Evolutionary conservation across 2,797 vertebrate species (phyloP), one percentile per base, ranked within the genome.

Genomic region (Sebastiscus albofasciatus): DNA sequence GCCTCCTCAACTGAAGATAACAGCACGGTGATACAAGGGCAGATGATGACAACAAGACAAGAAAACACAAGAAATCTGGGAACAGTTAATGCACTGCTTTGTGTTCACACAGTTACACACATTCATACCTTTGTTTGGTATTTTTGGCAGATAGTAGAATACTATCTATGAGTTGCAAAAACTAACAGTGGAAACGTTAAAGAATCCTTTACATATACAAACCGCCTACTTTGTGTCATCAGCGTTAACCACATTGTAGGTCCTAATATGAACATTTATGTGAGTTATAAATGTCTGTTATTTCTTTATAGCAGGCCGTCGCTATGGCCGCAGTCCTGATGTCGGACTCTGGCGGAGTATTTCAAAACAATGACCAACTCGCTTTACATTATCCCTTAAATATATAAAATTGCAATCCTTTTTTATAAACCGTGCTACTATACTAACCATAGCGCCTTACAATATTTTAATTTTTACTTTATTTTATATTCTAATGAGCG

Each of bases 1-100:
- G 16, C 65, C 12, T n/a, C 54, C 73, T 4, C 22, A 20, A 52
- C 22, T 11, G 3, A 11, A 73, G 86, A 86, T 84, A 67, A 77
- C 34, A 14, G 1, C 49, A 4, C 20, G n/a, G 49, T 52, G 49
- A 52, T 52, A 10, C 49, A 1, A 52, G 8, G 46, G 46, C 46
- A 49, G 46, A 49, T 5, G 49, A 52, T n/a, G 49, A 52, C 49
- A 52, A n/a, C 49, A n/a, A 52, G 49, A 22, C 20, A 10, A 2
- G 8, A 52, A 52, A 52, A n/a, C 49, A 52, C 49, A n/a, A 52
- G 18, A 52, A 20, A 4, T 52, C 49, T 52, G 49, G 49, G 8
- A 52, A 0, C 20, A n/a, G 49, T 52, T 52, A 52, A 52, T 52
- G 20, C 46, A 52, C 46, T n/a, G 46, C 46, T 52, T 52, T 52